Conservation (phyloP, 2,888 invertebrate genomes). For the Bugula neritina region DNA sequence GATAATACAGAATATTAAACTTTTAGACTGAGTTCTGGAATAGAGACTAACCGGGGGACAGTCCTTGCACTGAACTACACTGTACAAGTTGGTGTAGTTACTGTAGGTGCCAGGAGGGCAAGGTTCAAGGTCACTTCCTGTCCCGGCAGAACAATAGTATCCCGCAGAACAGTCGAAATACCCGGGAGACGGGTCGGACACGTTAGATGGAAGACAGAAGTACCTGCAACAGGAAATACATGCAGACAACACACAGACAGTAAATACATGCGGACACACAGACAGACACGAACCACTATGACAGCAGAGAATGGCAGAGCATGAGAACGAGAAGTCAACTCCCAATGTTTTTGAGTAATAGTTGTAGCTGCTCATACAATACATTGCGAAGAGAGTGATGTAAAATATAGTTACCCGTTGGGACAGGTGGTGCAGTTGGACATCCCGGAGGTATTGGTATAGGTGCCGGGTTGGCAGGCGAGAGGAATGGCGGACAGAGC, state of each 20-base stretch:
- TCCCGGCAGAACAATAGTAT: conserved; percentile 46
- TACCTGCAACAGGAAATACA: conserved; percentile 35
- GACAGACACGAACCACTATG: too few relatives aligned
- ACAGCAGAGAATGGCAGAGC: too few relatives aligned
- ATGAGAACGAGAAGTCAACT: too few relatives aligned
- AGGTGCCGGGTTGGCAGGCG: conserved; percentile 39
- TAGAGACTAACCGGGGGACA: conserved; percentile 33
- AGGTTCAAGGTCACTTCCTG: conserved; percentile 42
- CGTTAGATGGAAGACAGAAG: conserved; percentile 45
- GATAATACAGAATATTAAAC: too few relatives aligned
- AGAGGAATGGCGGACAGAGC: conserved; percentile 36
- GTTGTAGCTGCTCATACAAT: too few relatives aligned
- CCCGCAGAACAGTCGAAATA: conserved; percentile 47
- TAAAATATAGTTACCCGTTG: conserved; percentile 44
- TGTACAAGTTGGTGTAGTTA: conserved; percentile 39
- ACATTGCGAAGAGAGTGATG: too few relatives aligned
- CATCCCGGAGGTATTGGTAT: conserved; percentile 42
- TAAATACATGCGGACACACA: too few relatives aligned
- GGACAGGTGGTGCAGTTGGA: conserved; percentile 44
- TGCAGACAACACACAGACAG: too few relatives aligned
- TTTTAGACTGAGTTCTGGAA: too few relatives aligned
- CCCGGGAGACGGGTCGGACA: conserved; percentile 40
- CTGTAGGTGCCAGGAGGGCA: conserved; percentile 49
- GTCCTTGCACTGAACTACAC: conserved; percentile 38
- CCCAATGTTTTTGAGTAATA: too few relatives aligned